Conservation (phyloP, 53 echinoderm and acorn worm species). For the Zoroaster sp. region DNA sequence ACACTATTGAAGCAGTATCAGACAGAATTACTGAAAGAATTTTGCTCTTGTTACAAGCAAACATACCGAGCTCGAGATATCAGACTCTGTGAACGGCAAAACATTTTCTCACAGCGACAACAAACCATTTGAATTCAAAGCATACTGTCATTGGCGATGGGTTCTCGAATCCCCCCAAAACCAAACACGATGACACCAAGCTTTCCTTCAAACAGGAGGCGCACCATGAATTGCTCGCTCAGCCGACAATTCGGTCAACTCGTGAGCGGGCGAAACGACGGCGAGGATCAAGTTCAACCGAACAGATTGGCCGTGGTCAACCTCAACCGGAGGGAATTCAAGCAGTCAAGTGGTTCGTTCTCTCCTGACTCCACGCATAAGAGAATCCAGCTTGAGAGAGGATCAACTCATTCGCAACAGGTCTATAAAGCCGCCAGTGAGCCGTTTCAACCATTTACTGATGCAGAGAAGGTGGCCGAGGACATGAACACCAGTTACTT, state of each 20-base stretch:
- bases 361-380: not conserved
- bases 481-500: not conserved
- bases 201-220: too few species aligned
- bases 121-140: too few species aligned
- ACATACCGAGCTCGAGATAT: too few species aligned
- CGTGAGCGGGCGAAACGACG: not conserved
- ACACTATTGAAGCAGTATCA: too few species aligned
- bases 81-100: too few species aligned
- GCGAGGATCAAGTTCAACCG: not conserved
- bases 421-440: not conserved
- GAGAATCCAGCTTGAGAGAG: not conserved
- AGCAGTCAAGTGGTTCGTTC: not conserved
- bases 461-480: not conserved
- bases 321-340: not conserved
- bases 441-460: not conserved
- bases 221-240: not conserved
- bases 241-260: not conserved
- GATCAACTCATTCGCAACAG: not conserved
- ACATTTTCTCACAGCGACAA: too few species aligned
- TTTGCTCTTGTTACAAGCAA: too few species aligned
- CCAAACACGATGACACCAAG: too few species aligned
- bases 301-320: not conserved
- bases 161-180: too few species aligned
- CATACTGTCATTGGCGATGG: too few species aligned
- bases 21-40: too few species aligned